A percentile compares a stretch with the other conserved stretches of the same genome.
phyloP scores from a whole-genome alignment of 2,113 vertebrate species.

The Trichomycterus rosablanca region DNA sequence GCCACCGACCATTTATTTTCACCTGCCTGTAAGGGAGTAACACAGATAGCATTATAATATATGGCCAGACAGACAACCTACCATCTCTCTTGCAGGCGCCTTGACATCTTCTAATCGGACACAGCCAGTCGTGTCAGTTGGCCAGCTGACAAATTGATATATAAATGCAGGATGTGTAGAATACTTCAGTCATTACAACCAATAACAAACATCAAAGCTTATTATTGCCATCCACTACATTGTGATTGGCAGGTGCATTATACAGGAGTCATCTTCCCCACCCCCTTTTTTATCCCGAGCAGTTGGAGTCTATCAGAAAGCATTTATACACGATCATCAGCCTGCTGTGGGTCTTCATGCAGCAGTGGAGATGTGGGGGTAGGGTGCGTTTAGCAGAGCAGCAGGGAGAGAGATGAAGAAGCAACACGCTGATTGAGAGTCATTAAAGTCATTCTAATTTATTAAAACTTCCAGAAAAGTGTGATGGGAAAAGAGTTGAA shows the following conservation, averaged over 20 bases:
- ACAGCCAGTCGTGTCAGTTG: not conserved
- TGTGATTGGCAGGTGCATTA: conserved; percentile 35
- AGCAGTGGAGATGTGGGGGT: conserved; percentile 23
- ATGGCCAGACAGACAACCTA: too few relatives aligned
- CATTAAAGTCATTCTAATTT: conserved; percentile 5
- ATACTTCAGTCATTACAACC: not conserved
- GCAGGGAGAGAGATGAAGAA: conserved; percentile 14
- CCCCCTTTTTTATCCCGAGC: conserved; percentile 20
- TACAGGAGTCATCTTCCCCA: conserved; percentile 23
- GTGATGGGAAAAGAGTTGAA: not conserved
- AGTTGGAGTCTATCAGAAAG: conserved; percentile 38
- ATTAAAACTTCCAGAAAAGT: not conserved
- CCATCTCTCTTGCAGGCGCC: too few relatives aligned
- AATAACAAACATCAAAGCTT: not conserved
- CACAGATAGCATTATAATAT: too few relatives aligned
- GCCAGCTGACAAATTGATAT: not conserved
- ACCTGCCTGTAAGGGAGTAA: too few relatives aligned
- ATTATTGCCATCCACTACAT: conserved; percentile 2
- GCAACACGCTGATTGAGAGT: not conserved
- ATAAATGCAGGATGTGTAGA: conserved; percentile 7
- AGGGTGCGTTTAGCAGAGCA: conserved; percentile 8
- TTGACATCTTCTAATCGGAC: too few relatives aligned
- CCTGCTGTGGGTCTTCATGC: conserved; percentile 28
- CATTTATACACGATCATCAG: conserved; percentile 23
- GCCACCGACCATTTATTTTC: too few relatives aligned